phyloP scores from a whole-genome alignment of 2,113 vertebrate species.

The Charadrius vociferus region DNA sequence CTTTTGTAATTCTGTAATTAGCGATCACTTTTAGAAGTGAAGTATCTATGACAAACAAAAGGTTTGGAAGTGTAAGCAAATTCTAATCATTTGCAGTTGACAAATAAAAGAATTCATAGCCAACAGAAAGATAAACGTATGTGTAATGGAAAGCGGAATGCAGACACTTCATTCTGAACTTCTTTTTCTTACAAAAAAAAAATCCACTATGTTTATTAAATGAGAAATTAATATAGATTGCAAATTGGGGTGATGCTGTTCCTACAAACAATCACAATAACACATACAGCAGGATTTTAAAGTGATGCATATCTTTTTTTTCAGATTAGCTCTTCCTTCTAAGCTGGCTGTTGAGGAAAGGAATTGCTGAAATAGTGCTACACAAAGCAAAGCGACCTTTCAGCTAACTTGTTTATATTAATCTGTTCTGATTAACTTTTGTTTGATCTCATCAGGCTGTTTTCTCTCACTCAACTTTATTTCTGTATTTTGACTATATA shows the following conservation, averaged over 20 bases:
- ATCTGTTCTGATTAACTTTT: constrained; percentile 53
- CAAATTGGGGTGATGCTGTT: constrained; percentile 22
- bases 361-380: constrained; percentile 37
- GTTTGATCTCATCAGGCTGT: constrained; percentile 56
- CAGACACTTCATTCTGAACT: constrained; percentile 15
- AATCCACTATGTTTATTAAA: neutral
- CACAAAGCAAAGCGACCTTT: neutral
- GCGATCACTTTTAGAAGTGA: constrained; percentile 46
- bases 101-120: constrained; percentile 47
- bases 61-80: constrained; percentile 44
- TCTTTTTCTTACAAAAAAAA: neutral
- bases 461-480: constrained; percentile 46
- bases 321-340: neutral
- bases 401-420: constrained; percentile 20
- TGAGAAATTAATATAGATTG: constrained; percentile 9
- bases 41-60: constrained; percentile 31
- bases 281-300: constrained; percentile 2
- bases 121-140: neutral
- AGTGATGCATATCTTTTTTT: constrained; percentile 3
- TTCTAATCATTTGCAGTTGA: constrained; percentile 42
- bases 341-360: neutral
- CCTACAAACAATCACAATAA: constrained; percentile 34
- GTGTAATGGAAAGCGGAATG: constrained; percentile 42
- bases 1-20: constrained; percentile 63
- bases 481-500: constrained; percentile 71